A percentile compares a stretch with the other conserved stretches of the same genome.
Conservation (phyloP, 2,888 invertebrate genomes). For the Andrena hattorfiana region DNA sequence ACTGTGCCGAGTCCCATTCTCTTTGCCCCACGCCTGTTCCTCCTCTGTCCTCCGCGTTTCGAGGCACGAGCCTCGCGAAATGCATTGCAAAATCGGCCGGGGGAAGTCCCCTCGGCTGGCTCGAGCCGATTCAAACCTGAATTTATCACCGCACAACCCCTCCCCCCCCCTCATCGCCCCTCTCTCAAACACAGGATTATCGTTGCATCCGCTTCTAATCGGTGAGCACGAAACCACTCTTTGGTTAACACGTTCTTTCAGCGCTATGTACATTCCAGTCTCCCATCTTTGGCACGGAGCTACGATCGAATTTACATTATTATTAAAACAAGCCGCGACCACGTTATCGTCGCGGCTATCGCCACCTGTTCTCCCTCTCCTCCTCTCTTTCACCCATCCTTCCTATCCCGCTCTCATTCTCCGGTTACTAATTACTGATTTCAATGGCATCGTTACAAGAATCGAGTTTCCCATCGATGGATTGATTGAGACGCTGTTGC, state of each 20-base stretch:
- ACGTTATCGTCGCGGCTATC: conserved; percentile 27
- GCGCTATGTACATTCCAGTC: conserved; percentile 75
- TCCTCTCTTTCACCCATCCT: neutral
- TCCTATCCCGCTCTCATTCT: neutral
- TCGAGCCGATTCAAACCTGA: conserved; percentile 41
- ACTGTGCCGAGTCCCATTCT: neutral
- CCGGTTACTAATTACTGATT: conserved; percentile 16
- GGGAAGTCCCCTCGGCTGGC: conserved; percentile 3
- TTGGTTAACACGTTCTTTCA: conserved; percentile 77
- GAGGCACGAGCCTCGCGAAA: conserved; percentile 36
- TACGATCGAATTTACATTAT: conserved; percentile 67
- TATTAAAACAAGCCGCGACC: conserved; percentile 41
- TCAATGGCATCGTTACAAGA: neutral
- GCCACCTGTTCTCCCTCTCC: conserved; percentile 16
- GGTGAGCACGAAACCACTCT: conserved; percentile 75
- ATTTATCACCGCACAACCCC: conserved; percentile 41
- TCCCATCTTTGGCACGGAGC: conserved; percentile 83
- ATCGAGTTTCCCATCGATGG: neutral
- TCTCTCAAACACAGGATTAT: conserved; percentile 19
- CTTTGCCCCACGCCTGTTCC: neutral
- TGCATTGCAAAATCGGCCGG: conserved; percentile 48
- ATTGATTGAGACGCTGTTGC: neutral
- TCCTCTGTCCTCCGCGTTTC: neutral
- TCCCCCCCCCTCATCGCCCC: too few species aligned
- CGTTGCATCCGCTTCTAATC: conserved; percentile 46